Base-by-base conservation (phyloP, 2,888 invertebrate genomes). In the Eupithecia vulgata region DNA sequence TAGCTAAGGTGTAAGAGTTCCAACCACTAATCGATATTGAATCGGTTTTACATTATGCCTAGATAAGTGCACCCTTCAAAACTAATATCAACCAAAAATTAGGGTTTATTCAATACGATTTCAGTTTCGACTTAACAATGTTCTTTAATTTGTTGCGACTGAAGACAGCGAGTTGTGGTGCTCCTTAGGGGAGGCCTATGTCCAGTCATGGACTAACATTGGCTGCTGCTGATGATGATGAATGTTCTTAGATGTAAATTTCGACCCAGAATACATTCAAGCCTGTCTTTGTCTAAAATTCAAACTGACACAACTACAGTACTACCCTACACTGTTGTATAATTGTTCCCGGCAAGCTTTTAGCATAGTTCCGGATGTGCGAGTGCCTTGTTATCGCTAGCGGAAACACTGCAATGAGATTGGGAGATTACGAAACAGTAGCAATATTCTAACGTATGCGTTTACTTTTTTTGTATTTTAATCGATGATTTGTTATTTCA, bases 271-370 rank as follows among this genome's bases (percentile, higher is more conserved):
- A 34, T 34, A 61, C 25, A 57, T 57, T 57, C 57, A 61, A 34
- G 34, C 4, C 61, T 61, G 59, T 48, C 25, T 72, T 66, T 72
- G 68, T 65, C 72, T 65, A 15, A 34, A 45, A 68, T 65, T 45
- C 65, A n/a, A 64, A 68, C 52, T 12, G 45, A 13, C 25, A 57
- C 25, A 57, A 57, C 10, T 25, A 65, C 68, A 42, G 57, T 5
- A 25, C 42, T 57, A 66, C 4, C 30, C 25, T 66, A 66, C 34
- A 45, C 30, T 13, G 25, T 68, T 42, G 67, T 37, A 37, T 74
- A 74, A 72, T 75, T 72, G 71, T 70, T 67, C 52, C 37, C 61
- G 35, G 25, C 66, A 72, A 67, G 74, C 74, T 75, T 75, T 75
- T 69, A 75, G 74, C 68, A 70, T 72, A 69, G 73, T 68, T 68